phyloP scores from a whole-genome alignment of 1,140 invertebrate genomes.

The Brachionus angularis region DNA sequence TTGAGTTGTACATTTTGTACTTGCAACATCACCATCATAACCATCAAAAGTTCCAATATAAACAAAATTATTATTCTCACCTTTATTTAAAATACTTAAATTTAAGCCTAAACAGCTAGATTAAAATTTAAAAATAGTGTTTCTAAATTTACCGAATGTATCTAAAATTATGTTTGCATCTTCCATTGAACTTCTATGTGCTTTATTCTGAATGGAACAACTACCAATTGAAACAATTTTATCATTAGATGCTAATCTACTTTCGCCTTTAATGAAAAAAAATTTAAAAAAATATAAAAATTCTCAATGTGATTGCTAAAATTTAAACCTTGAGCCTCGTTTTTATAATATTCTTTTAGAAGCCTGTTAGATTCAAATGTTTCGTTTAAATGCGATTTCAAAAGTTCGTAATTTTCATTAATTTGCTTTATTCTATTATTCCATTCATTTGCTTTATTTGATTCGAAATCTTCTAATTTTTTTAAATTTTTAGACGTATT shows the following conservation, averaged over 20 bases:
- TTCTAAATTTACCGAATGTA: constrained; percentile 29
- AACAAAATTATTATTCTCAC: constrained; percentile 17
- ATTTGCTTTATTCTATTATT: constrained; percentile 10
- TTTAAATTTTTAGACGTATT: background rate
- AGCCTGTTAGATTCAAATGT: constrained; percentile 27
- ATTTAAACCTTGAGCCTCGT: background rate
- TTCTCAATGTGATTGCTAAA: no score
- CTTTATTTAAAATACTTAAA: background rate
- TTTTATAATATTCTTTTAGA: background rate
- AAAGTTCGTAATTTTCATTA: constrained; percentile 32
- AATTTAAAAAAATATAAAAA: no score
- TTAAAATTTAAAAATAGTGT: background rate
- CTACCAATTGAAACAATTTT: constrained; percentile 19
- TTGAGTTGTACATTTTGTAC: constrained; percentile 8
- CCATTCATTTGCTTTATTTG: background rate
- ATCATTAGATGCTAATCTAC: constrained; percentile 19
- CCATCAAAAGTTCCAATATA: constrained; percentile 39
- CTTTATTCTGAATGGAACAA: constrained; percentile 23
- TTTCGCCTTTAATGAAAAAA: constrained; percentile 28
- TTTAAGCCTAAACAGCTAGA: background rate
- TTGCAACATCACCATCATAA: constrained; percentile 21
- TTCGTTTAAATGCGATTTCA: constrained; percentile 30
- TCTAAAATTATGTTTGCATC: constrained; percentile 21
- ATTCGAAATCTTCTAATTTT: background rate
- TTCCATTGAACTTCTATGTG: background rate